Evolutionary conservation across 2,888 invertebrate genomes (phyloP).

Genomic region (Dascillus cervinus): DNA sequence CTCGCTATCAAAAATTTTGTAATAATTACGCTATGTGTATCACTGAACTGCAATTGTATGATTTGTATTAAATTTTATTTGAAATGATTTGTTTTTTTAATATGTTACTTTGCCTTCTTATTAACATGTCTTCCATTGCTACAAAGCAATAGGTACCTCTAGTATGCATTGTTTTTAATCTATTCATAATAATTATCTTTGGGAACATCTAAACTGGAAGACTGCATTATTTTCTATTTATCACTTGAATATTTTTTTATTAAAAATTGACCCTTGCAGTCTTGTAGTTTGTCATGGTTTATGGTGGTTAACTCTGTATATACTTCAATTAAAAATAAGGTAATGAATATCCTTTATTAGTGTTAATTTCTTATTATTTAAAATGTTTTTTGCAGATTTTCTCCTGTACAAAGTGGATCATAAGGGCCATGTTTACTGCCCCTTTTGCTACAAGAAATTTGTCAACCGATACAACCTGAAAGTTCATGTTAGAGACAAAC

Average conservation of each 20-base stretch:
- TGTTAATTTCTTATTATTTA: conserved; percentile 2
- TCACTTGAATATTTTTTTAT: too few relatives aligned
- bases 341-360: conserved; percentile 14
- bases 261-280: too few relatives aligned
- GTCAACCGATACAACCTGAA: conserved; percentile 63
- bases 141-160: too few relatives aligned
- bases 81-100: too few relatives aligned
- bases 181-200: too few relatives aligned
- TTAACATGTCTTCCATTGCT: too few relatives aligned
- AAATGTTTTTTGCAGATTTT: conserved; percentile 28
- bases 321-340: conserved; percentile 22
- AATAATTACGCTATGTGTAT: too few relatives aligned
- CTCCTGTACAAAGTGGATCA: conserved; percentile 32
- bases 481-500: conserved; percentile 64
- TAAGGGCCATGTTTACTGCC: conserved; percentile 53
- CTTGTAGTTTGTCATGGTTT: conserved; percentile 15
- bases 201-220: conserved; percentile 14
- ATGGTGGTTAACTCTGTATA: conserved; percentile 23
- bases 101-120: too few relatives aligned
- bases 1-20: too few relatives aligned
- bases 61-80: too few relatives aligned
- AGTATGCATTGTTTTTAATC: too few relatives aligned
- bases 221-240: conserved; percentile 13
- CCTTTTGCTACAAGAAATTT: conserved; percentile 55
- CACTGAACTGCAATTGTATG: too few relatives aligned